phyloP scores from a whole-genome alignment of 2,113 vertebrate genomes.

The Ivindomyrus marchei region DNA sequence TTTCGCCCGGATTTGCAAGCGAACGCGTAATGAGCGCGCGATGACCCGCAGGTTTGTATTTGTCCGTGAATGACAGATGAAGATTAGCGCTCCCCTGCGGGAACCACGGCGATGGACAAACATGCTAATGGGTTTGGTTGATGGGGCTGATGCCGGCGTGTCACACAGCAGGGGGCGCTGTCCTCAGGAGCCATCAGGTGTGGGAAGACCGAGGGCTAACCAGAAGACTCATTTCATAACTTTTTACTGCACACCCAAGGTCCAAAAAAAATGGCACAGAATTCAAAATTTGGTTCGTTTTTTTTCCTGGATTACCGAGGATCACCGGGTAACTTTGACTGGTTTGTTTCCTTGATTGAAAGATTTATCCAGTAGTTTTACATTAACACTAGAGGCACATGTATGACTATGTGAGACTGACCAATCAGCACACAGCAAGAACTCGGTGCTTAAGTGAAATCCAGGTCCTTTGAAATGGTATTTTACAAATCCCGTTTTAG shows the following conservation, averaged over 20 bases:
- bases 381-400: neutral
- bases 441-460: neutral
- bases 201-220: neutral
- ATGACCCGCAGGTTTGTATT: neutral
- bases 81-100: neutral
- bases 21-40: neutral
- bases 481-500: neutral
- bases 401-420: neutral
- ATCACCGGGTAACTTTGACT: neutral
- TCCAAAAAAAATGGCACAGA: neutral
- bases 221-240: neutral
- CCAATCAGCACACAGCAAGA: neutral
- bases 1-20: neutral
- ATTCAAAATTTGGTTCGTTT: neutral
- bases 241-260: neutral
- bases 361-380: neutral
- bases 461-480: neutral
- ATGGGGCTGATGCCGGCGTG: neutral
- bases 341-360: neutral
- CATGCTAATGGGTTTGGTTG: neutral
- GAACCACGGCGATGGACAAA: neutral
- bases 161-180: neutral
- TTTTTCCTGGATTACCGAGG: neutral
- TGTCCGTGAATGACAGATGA: conserved; percentile 1
- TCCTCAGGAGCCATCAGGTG: neutral